phyloP scores from a whole-genome alignment of 2,113 vertebrate species.

The Dipodomys stephensi region DNA sequence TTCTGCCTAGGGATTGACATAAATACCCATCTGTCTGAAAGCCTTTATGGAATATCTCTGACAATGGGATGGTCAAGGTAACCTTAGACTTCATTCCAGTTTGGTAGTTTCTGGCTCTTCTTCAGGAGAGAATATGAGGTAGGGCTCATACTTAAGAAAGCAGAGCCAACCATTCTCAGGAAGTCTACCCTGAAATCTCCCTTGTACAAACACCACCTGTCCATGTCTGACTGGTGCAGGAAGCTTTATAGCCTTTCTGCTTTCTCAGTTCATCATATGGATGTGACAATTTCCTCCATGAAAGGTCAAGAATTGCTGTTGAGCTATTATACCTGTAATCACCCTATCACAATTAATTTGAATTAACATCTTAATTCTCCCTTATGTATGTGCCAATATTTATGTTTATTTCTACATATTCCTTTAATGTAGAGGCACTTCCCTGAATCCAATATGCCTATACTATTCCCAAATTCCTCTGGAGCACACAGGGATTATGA shows the following conservation, averaged over 20 bases:
- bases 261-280: background rate
- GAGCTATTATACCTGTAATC: background rate
- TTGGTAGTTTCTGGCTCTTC: conserved; percentile 58
- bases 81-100: conserved; percentile 60
- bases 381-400: background rate
- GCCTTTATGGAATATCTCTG: background rate
- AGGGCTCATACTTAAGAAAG: conserved; percentile 2
- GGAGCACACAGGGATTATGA: background rate
- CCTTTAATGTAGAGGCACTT: background rate
- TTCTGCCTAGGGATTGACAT: background rate
- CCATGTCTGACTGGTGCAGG: background rate
- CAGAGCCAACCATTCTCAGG: conserved; percentile 38
- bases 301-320: background rate
- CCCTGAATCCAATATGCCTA: background rate
- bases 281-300: background rate
- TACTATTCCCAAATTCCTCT: background rate
- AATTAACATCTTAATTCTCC: background rate
- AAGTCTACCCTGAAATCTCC: conserved; percentile 31
- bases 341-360: background rate
- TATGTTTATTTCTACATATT: background rate
- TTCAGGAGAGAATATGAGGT: conserved; percentile 61
- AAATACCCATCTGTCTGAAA: conserved; percentile 36
- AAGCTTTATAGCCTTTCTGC: background rate
- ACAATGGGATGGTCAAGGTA: conserved; percentile 33
- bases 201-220: conserved; percentile 46